Base-by-base conservation (phyloP, 2,888 invertebrate genomes). In the Lycocerus yunnanus region DNA sequence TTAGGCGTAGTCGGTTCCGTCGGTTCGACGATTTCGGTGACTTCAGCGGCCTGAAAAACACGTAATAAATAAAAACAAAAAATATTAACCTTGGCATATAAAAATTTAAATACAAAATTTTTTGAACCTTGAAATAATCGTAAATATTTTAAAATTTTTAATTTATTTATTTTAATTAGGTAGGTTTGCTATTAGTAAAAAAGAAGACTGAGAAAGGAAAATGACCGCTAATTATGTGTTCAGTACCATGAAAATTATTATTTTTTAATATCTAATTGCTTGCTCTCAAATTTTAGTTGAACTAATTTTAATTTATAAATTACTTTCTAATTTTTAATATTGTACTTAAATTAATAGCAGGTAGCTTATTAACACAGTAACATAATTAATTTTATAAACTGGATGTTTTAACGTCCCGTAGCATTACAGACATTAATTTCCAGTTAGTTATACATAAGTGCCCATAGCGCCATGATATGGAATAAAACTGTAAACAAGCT, bases 1-100 rank as follows among this genome's bases (percentile, higher is more conserved):
- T 89, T 89, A 3, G 89, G 87, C n/a, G 83, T 84, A 74, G 85
- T 85, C 43, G 43, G 43, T 43, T 43, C 43, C 6, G 43, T 43
- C 43, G 43, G 1, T 43, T 43, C 43, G n/a, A 6, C 2, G 2
- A 43, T n/a, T 71, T 71, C 68, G 14, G 69, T 18, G n/a, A n/a
- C 27, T 61, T 67, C 73, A 1, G 63, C 1, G 16, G 21, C 10
- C 18, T 68, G 71, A 43, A 43, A 43, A 43, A 43, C 6, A n/a
- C 6, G 43, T n/a, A 43, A 43, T 43, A 43, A 43, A n/a, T 43
- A 43, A 13, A 27, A 27, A 27, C 27, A 27, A 27, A n/a, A n/a
- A n/a, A 43, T 43, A 43, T 43, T 43, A 43, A 43, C 43, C 43
- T 43, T 43, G 43, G 43, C 43, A 43, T 27, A 27, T 27, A 27